Base-by-base conservation (phyloP, 2,113 vertebrate species). In the Podiceps cristatus region DNA sequence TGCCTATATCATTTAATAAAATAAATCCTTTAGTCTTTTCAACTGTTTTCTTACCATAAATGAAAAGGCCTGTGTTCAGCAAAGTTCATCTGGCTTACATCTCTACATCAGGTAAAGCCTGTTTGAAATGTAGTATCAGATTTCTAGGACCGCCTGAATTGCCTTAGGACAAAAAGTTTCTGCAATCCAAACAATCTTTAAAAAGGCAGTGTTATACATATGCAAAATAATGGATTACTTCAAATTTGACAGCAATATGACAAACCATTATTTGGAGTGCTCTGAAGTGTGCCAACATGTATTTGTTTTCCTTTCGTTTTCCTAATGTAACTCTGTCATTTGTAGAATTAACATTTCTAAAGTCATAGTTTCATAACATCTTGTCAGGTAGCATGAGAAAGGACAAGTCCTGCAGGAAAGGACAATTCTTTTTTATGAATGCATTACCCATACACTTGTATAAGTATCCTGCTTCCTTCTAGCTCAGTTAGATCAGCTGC, bases 141-240 rank as follows among this genome's bases (percentile, higher is more conserved):
- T 90, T 90, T 91, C 73, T 5, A 3, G 58, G 40, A 17, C 27
- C 72, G 73, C 64, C 24, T 71, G 19, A 35, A 31, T 72, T 75
- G 82, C 86, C 82, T 96, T 66, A 58, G 42, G 44, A 95, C 17
- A 95, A 49, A 91, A 88, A 60, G 17, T 74, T 68, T 77, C 62
- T 87, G 37, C 73, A 96, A 66, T 63, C 18, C 63, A 94, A 66
- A 83, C 33, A 84, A 40, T 29, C 28, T 95, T 86, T 74, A 50
- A 66, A 88, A 82, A 96, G 10, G 27, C 18, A 47, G 62, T 31
- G 31, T 90, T 80, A 50, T 52, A 63, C 13, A 76, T 79, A 90
- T 58, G 60, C 17, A 84, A 89, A 90, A 91, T 81, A 73, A 29
- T n/a, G 37, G 35, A 94, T 97, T 95, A 93, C 42, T 97, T 95